phyloP scores from a whole-genome alignment of 2,797 vertebrate genomes.

The Arrhamphus sclerolepis region DNA sequence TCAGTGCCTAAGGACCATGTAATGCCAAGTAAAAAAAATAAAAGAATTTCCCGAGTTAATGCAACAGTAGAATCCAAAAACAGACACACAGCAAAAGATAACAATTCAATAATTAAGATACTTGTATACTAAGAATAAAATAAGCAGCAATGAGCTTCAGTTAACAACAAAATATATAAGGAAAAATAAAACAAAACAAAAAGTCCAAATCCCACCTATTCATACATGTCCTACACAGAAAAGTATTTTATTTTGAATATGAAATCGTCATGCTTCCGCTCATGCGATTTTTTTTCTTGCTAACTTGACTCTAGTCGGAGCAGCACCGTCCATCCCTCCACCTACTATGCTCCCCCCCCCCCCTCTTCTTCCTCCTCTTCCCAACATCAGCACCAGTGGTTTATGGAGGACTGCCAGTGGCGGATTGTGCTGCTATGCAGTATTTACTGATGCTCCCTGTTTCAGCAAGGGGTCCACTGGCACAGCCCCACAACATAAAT shows the following conservation, averaged over 20 bases:
- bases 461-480: not conserved
- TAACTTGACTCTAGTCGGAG: conserved; percentile 48
- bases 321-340: conserved; percentile 19
- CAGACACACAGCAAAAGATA: too few relatives aligned
- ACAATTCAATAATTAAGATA: too few relatives aligned
- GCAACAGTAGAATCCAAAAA: too few relatives aligned
- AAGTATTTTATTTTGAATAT: conserved; percentile 46
- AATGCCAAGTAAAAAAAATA: too few relatives aligned
- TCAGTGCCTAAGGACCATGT: too few relatives aligned
- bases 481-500: conserved; percentile 9
- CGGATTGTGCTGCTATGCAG: conserved; percentile 72
- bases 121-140: too few relatives aligned
- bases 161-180: too few relatives aligned
- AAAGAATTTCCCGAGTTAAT: too few relatives aligned
- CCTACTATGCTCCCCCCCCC: conserved; percentile 1
- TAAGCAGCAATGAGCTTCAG: too few relatives aligned
- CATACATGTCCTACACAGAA: too few relatives aligned
- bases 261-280: not conserved
- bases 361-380: conserved; percentile 25
- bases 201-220: too few relatives aligned
- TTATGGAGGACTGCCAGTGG: conserved; percentile 58
- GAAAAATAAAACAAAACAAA: too few relatives aligned
- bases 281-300: not conserved
- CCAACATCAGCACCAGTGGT: conserved; percentile 74
- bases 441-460: conserved; percentile 31